phyloP scores from a whole-genome alignment of 2,113 vertebrate genomes.

The Scomber japonicus region DNA sequence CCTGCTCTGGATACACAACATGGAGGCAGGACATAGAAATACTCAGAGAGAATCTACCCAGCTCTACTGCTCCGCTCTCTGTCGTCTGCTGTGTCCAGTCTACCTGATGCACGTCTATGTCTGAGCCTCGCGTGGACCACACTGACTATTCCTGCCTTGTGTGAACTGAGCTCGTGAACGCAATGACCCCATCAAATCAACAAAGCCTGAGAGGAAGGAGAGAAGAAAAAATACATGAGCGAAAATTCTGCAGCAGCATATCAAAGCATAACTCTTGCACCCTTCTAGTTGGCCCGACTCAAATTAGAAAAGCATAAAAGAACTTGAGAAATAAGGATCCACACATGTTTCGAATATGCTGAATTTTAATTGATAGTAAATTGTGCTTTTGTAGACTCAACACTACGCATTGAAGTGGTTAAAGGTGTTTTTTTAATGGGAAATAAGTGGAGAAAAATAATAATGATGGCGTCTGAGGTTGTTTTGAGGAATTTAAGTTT shows the following conservation, averaged over 20 bases:
- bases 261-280: conserved; percentile 64
- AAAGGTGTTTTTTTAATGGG: conserved; percentile 62
- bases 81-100: conserved; percentile 10
- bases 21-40: conserved; percentile 40
- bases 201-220: conserved; percentile 48
- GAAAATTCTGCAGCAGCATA: conserved; percentile 55
- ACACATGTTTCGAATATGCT: conserved; percentile 75
- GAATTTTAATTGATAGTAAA: conserved; percentile 76
- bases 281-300: conserved; percentile 41
- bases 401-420: conserved; percentile 53
- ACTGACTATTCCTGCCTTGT: conserved; percentile 50
- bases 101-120: conserved; percentile 46
- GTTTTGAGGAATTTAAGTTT: conserved; percentile 34
- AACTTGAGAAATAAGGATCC: conserved; percentile 56
- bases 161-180: conserved; percentile 77
- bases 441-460: conserved; percentile 47
- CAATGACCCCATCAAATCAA: conserved; percentile 67
- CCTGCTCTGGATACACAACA: conserved; percentile 55
- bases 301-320: conserved; percentile 66
- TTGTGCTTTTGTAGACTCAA: conserved; percentile 62
- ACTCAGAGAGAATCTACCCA: neutral
- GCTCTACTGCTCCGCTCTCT: neutral
- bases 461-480: conserved; percentile 53
- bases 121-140: conserved; percentile 44
- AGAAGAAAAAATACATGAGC: conserved; percentile 6